Percentiles rank a stretch among this genome's conserved stretches.
Conservation (phyloP, 2,797 vertebrate species). For the Rachycentron canadum region DNA sequence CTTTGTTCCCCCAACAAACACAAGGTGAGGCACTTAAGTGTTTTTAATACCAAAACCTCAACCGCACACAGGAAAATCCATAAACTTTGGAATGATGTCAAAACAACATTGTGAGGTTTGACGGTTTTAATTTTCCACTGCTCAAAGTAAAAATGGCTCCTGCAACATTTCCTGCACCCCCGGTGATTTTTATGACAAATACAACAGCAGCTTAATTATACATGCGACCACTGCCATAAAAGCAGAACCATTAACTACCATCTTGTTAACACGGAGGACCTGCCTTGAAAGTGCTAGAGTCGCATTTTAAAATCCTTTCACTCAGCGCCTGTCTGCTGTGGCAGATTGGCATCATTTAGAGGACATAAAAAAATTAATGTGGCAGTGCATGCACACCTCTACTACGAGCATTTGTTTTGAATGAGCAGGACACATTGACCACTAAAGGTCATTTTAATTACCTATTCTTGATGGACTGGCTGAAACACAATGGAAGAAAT, state of each 20-base stretch:
- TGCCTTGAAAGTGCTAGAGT: constrained; percentile 81
- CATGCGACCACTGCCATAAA: constrained; percentile 83
- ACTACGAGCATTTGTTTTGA: constrained; percentile 37
- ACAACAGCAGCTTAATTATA: constrained; percentile 88
- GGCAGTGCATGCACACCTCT: constrained; percentile 35
- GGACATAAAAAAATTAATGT: constrained; percentile 73
- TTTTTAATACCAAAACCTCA: constrained; percentile 81
- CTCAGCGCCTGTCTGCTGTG: constrained; percentile 77
- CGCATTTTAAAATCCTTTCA: constrained; percentile 80
- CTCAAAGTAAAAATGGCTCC: constrained; percentile 83
- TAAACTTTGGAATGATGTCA: constrained; percentile 89
- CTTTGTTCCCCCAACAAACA: constrained; percentile 81
- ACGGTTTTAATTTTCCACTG: constrained; percentile 87
- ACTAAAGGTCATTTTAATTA: constrained; percentile 20
- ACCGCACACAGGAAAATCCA: constrained; percentile 86
- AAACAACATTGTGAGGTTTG: constrained; percentile 86
- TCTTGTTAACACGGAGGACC: constrained; percentile 85
- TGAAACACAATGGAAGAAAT: constrained; percentile 27
- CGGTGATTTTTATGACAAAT: constrained; percentile 85
- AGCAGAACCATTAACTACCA: constrained; percentile 81
- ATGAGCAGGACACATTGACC: constrained; percentile 35
- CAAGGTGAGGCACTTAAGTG: constrained; percentile 81
- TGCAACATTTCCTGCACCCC: constrained; percentile 83
- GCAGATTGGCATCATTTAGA: constrained; percentile 75
- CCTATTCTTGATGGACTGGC: constrained; percentile 18